A percentile compares a stretch with the other conserved stretches of the same genome.
Evolutionary conservation across 2,888 invertebrate species (phyloP).

Genomic region (Homarus gammarus): DNA sequence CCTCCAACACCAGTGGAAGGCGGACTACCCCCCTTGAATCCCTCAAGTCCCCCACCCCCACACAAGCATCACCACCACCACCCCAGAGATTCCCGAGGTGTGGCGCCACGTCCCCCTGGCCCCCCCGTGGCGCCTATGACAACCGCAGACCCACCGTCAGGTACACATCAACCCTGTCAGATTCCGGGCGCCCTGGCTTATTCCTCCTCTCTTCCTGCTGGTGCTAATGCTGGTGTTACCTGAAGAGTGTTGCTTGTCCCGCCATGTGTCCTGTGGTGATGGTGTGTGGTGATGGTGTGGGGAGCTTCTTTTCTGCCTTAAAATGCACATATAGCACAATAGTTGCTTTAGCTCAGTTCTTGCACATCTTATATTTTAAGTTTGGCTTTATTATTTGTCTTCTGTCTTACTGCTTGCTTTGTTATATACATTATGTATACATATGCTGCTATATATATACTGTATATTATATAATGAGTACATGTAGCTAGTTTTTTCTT

Average conservation of each 20-base stretch:
- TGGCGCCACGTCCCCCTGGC: conserved; percentile 52
- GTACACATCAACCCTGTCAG: conserved; percentile 39
- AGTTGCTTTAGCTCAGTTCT: conserved; percentile 38
- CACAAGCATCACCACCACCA: conserved; percentile 74
- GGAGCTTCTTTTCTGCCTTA: conserved; percentile 36
- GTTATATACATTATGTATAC: conserved; percentile 5
- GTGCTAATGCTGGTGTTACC: conserved; percentile 26
- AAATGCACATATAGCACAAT: conserved; percentile 31
- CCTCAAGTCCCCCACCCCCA: conserved; percentile 51
- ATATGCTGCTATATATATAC: conserved; percentile 10
- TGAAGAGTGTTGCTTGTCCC: conserved; percentile 49
- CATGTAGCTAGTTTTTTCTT: background rate
- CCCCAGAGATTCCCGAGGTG: conserved; percentile 57
- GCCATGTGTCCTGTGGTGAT: conserved; percentile 53
- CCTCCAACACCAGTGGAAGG: conserved; percentile 41
- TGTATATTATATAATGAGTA: background rate
- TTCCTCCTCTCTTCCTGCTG: conserved; percentile 14
- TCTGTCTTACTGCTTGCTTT: conserved; percentile 48
- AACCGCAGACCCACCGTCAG: conserved; percentile 40
- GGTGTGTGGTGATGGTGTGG: conserved; percentile 65
- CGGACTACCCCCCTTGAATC: conserved; percentile 19
- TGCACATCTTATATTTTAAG: conserved; percentile 32
- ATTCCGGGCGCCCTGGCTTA: conserved; percentile 48
- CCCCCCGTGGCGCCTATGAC: conserved; percentile 33
- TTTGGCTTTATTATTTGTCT: conserved; percentile 32